Percentiles rank a stretch among this genome's conserved stretches.
phyloP scores from a whole-genome alignment of 1,140 invertebrate genomes.

The Druon quercuslanigerum region DNA sequence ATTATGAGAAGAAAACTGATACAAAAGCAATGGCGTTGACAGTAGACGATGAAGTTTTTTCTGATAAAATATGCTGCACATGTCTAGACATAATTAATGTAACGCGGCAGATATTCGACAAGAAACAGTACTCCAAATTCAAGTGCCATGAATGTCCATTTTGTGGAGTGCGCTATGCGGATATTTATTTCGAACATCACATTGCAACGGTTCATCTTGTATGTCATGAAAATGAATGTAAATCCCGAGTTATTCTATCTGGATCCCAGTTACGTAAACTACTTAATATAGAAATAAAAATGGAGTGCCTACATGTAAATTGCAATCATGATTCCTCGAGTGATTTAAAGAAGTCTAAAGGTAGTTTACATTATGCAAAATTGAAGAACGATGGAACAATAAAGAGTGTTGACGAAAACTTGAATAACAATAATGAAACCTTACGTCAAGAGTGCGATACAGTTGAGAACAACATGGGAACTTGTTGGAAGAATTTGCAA shows the following conservation, averaged over 20 bases:
- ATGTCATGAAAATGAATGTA: neutral
- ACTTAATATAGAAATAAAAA: neutral
- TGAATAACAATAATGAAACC: too few species aligned
- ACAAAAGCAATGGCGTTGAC: neutral
- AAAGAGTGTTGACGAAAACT: neutral
- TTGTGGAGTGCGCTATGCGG: neutral
- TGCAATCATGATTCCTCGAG: neutral
- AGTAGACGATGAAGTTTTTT: neutral
- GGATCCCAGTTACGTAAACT: neutral
- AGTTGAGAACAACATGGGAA: too few species aligned
- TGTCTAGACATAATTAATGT: constrained; percentile 1
- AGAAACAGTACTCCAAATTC: neutral
- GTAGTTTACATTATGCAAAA: neutral
- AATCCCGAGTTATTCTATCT: neutral
- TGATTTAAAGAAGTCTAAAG: neutral
- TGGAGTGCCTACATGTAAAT: constrained; percentile 4
- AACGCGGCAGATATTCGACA: neutral
- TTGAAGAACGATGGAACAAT: neutral
- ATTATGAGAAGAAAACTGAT: neutral
- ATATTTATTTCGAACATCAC: neutral
- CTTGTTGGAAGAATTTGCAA: too few species aligned
- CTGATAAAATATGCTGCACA: neutral
- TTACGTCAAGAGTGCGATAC: too few species aligned
- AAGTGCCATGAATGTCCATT: neutral
- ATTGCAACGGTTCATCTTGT: neutral